Evolutionary conservation across 2,113 vertebrate species (phyloP).

Genomic region (Camelus bactrianus): DNA sequence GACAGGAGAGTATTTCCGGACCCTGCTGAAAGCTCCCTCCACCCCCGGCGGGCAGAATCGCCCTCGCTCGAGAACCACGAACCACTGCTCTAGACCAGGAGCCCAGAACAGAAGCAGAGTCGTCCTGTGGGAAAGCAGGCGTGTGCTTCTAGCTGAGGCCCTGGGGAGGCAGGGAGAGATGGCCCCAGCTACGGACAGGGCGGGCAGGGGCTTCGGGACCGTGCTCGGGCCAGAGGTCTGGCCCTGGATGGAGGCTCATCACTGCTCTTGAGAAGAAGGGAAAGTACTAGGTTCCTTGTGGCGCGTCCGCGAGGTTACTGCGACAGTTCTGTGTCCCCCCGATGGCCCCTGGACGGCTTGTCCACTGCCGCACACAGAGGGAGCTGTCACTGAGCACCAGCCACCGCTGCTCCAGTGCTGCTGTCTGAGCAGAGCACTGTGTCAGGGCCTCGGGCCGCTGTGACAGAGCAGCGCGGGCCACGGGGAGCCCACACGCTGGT

Average conservation of each 20-base stretch:
- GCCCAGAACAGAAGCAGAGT: too few relatives aligned
- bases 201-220: background rate
- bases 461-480: accelerated
- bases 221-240: accelerated
- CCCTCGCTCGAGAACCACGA: background rate
- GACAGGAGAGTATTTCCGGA: background rate
- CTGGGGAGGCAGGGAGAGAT: too few relatives aligned
- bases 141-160: background rate
- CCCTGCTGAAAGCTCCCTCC: background rate
- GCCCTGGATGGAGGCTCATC: background rate
- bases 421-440: too few relatives aligned
- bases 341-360: too few relatives aligned
- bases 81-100: background rate
- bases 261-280: background rate
- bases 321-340: accelerated
- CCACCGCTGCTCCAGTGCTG: too few relatives aligned
- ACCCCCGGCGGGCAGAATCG: accelerated
- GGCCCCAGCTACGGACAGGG: accelerated
- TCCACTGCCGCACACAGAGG: accelerated
- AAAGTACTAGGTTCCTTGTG: accelerated
- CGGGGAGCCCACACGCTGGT: accelerated
- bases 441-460: accelerated
- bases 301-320: accelerated
- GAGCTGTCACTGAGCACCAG: accelerated
- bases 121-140: accelerated